phyloP scores from a whole-genome alignment of 1,140 invertebrate species.

The Episyrphus balteatus region DNA sequence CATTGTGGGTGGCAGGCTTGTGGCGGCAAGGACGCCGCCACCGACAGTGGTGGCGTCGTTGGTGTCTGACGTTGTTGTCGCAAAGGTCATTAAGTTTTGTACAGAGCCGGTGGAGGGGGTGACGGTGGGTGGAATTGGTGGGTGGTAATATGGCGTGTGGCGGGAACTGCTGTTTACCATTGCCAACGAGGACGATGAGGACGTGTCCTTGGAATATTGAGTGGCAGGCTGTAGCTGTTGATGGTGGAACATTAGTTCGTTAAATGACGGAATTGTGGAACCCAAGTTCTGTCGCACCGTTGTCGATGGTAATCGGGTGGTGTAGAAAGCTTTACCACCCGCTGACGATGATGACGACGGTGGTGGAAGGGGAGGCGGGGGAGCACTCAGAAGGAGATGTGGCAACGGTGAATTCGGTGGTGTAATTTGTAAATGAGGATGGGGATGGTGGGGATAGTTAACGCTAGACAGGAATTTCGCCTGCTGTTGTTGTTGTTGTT shows the following conservation, averaged over 20 bases:
- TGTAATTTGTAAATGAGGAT: too few relatives aligned
- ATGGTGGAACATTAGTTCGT: neutral
- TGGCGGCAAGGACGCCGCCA: neutral
- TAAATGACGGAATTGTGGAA: neutral
- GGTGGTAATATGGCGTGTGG: neutral
- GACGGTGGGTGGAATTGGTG: neutral
- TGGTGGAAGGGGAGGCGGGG: neutral
- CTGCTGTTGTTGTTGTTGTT: slow-evolving; percentile 1
- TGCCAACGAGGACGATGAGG: neutral
- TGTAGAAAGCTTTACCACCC: neutral
- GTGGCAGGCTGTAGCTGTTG: neutral
- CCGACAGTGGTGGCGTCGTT: neutral
- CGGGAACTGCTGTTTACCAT: neutral
- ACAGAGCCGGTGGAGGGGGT: neutral
- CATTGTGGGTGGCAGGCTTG: neutral
- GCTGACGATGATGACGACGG: neutral
- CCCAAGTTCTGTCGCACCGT: neutral
- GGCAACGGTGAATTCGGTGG: neutral
- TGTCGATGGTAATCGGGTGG: neutral
- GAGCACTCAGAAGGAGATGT: neutral
- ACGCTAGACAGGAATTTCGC: too few relatives aligned
- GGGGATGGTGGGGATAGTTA: too few relatives aligned
- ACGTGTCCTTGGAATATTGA: neutral
- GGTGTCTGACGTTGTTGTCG: neutral
- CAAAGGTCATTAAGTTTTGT: neutral